phyloP scores from a whole-genome alignment of 1,140 invertebrate species.

The Drosophila punjabiensis region DNA sequence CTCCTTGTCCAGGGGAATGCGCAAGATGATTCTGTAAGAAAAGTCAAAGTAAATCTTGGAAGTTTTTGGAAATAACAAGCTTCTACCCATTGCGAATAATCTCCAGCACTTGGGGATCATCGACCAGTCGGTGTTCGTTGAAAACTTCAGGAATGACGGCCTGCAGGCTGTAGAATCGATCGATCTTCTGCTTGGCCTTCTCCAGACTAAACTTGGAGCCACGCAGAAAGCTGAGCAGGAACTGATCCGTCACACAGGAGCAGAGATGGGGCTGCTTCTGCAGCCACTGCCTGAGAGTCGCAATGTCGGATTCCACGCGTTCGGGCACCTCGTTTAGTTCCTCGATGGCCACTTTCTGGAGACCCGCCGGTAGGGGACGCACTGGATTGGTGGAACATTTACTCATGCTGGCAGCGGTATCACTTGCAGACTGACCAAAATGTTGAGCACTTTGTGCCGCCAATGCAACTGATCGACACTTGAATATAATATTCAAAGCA shows the following conservation, averaged over 20 bases:
- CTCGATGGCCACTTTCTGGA: constrained; percentile 85
- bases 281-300: constrained; percentile 88
- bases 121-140: constrained; percentile 74
- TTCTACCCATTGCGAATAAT: constrained; percentile 86
- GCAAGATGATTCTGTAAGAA: constrained; percentile 61
- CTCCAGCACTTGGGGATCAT: constrained; percentile 81
- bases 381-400: constrained; percentile 9
- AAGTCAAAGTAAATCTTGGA: no score
- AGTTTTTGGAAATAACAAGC: background rate
- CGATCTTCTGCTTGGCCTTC: constrained; percentile 88
- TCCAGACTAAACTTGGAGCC: constrained; percentile 90
- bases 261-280: constrained; percentile 88
- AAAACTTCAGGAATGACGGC: constrained; percentile 87
- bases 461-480: constrained; percentile 30
- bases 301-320: constrained; percentile 86
- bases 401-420: constrained; percentile 27
- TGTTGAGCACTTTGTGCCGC: background rate
- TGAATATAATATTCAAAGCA: constrained; percentile 33
- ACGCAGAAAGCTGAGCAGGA: constrained; percentile 88
- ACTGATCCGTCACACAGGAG: constrained; percentile 87
- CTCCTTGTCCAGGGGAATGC: constrained; percentile 64
- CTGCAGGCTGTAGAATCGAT: constrained; percentile 88
- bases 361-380: constrained; percentile 54
- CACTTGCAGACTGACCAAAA: constrained; percentile 37
- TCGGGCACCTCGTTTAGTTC: constrained; percentile 88